Evolutionary conservation across 2,797 vertebrate genomes (phyloP).

Genomic region (Aratinga solstitialis): DNA sequence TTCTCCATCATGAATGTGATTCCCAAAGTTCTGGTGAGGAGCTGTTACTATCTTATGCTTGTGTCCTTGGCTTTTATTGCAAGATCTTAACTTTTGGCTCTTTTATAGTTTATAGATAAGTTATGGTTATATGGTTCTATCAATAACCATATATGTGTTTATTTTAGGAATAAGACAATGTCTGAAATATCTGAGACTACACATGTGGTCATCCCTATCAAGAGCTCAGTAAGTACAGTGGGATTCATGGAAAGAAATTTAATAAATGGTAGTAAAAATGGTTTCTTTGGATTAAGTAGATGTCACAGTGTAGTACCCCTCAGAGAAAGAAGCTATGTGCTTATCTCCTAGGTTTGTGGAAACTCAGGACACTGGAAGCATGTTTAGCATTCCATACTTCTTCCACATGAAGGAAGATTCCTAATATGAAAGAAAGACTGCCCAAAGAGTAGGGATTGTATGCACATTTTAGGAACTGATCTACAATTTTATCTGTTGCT

Average conservation of each 20-base stretch:
- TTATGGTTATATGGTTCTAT: not conserved
- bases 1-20: not conserved
- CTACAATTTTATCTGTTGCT: not conserved
- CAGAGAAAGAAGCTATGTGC: not conserved
- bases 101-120: not conserved
- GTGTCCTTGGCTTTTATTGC: not conserved
- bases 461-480: not conserved
- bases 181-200: not conserved
- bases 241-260: not conserved
- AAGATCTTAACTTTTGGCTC: not conserved
- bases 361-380: not conserved
- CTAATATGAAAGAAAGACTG: not conserved
- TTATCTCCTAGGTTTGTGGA: not conserved
- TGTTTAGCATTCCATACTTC: not conserved
- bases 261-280: not conserved
- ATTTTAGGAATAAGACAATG: slow-evolving; percentile 11
- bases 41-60: not conserved
- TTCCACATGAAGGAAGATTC: not conserved
- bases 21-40: slow-evolving; percentile 4
- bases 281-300: not conserved
- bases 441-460: not conserved
- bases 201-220: not conserved
- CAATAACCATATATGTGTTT: not conserved
- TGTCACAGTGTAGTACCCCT: not conserved
- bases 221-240: slow-evolving; percentile 37